These are phyloP conservation scores for Pristionchus japonicus DNA, from an alignment of 2,888 invertebrate species.

Conservation along the genomic window DNA sequence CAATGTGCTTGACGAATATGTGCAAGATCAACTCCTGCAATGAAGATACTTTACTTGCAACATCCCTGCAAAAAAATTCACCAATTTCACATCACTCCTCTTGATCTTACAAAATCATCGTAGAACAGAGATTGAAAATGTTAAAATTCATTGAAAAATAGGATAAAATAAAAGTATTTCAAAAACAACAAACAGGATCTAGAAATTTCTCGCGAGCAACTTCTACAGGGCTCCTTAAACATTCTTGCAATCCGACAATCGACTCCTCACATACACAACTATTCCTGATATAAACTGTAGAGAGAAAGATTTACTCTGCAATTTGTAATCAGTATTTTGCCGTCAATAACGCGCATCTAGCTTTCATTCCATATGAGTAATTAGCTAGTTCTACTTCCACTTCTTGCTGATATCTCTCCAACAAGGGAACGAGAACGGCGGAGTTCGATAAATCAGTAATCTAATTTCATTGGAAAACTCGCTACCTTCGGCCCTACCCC, in stretches of 20 bases:
- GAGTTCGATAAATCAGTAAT: too few species aligned
- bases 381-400: constrained; percentile 39
- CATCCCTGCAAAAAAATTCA: background rate
- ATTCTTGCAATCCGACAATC: constrained; percentile 69
- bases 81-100: background rate
- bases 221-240: constrained; percentile 71
- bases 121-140: background rate
- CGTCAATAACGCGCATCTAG: background rate
- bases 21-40: too few species aligned
- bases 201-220: constrained; percentile 5
- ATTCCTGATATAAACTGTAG: constrained; percentile 68
- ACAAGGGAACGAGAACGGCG: background rate
- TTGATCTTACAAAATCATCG: background rate
- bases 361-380: constrained; percentile 58
- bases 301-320: constrained; percentile 60
- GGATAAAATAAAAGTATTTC: background rate
- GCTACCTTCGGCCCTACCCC: too few species aligned
- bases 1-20: too few species aligned
- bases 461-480: too few species aligned
- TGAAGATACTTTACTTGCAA: too few species aligned
- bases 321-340: background rate
- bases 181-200: background rate
- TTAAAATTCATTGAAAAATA: background rate
- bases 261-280: constrained; percentile 62
- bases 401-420: background rate